Conservation (phyloP, 1,140 invertebrate species). For the Aleiodes sp. region DNA sequence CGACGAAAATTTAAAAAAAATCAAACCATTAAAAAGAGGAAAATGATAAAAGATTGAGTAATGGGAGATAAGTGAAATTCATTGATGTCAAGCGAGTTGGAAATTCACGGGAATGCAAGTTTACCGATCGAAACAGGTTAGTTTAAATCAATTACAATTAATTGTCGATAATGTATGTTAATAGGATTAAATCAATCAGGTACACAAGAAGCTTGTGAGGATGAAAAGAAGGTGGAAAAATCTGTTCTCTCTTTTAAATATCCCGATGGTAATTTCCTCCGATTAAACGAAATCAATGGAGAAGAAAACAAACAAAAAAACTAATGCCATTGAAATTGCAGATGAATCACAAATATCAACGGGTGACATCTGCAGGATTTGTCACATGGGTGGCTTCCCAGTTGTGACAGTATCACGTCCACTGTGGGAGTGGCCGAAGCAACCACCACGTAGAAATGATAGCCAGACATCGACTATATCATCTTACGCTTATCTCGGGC, state of each 20-base stretch:
- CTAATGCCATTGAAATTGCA: not conserved
- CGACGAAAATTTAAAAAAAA: not conserved
- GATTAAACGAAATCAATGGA: too few relatives aligned
- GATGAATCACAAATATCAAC: conserved; percentile 30
- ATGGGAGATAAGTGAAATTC: conserved; percentile 1
- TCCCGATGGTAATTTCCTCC: too few relatives aligned
- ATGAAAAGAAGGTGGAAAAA: too few relatives aligned
- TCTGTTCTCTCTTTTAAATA: too few relatives aligned
- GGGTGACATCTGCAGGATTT: conserved; percentile 61
- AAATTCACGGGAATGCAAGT: conserved; percentile 16
- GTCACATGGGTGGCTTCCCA: conserved; percentile 57
- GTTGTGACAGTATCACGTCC: conserved; percentile 35
- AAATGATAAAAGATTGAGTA: conserved; percentile 1
- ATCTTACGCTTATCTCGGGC: conserved; percentile 47
- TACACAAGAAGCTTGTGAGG: not conserved
- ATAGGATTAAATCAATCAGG: not conserved
- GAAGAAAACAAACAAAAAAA: not conserved
- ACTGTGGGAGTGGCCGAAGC: conserved; percentile 37
- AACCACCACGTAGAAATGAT: conserved; percentile 31
- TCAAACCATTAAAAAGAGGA: not conserved
- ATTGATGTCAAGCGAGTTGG: conserved; percentile 35
- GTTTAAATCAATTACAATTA: not conserved
- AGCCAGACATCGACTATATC: conserved; percentile 43
- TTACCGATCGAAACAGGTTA: conserved; percentile 17
- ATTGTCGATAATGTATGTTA: not conserved